Evolutionary conservation across 2,797 vertebrate genomes (phyloP), one percentile per base, ranked within the genome.

Genomic region (Neomorphus geoffroyi): DNA sequence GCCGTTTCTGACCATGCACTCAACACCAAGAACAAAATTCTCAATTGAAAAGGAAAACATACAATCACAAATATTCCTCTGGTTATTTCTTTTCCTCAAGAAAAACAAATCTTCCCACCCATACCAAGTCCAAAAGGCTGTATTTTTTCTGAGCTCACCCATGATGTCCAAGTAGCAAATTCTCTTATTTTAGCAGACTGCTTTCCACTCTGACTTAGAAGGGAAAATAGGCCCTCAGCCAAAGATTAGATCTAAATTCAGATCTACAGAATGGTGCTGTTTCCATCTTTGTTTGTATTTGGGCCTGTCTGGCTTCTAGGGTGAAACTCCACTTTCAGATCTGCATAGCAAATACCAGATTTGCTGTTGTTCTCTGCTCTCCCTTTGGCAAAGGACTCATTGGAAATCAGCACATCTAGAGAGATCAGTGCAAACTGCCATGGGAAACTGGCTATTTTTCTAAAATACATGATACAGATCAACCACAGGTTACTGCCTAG

Each of bases 381-480:
- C 88, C 81, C 57, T 85, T 95, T 95, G 96, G 94, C 95, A 95
- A 85, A 80, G 3, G 1, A 30, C 67, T 91, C 2, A 3, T 74
- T 96, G 86, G 86, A 94, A 95, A 87, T 94, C 95, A 89, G 45
- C 81, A 89, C 86, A 94, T 95, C 93, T 85, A 87, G 72, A 61
- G 79, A 93, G 84, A 94, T 80, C 33, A 27, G 88, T 86, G 96
- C 92, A 96, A 95, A 96, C 74, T 93, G 94, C 96, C 93, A 96
- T 92, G 86, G 91, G 96, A 96, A 97, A 97, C 94, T 92, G 92
- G 88, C 93, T 88, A 93, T 92, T 90, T 96, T 95, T 96, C 92
- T 90, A 86, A 97, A 97, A 87, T 50, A 61, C 9, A 1, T 74
- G 96, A 96, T 96, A 96, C 30, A 80, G 77, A 93, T 97, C 96